These are phyloP conservation scores for Melanostigma gelatinosum DNA, from an alignment of 2,113 vertebrate species.

Conservation along the genomic window DNA sequence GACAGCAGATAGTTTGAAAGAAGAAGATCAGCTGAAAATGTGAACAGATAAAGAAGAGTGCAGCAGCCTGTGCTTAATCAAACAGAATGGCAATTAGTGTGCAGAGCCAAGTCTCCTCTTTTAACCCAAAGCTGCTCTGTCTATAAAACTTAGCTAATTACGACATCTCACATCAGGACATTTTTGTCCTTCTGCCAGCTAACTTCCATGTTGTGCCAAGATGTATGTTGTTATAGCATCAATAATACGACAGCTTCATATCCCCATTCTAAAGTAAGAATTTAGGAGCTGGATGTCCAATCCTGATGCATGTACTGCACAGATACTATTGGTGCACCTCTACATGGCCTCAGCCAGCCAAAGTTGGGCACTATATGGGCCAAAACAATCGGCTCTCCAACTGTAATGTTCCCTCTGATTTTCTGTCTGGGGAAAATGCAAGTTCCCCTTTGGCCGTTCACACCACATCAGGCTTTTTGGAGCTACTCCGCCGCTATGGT, in stretches of 20 bases:
- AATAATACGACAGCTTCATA: conserved; percentile 30
- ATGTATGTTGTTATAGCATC: conserved; percentile 37
- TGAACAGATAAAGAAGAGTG: conserved; percentile 25
- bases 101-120: conserved; percentile 33
- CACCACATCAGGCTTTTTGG: not conserved
- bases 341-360: not conserved
- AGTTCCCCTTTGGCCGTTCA: conserved; percentile 6
- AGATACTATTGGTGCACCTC: not conserved
- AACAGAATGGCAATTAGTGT: conserved; percentile 36
- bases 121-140: conserved; percentile 17
- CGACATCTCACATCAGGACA: conserved; percentile 34
- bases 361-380: not conserved
- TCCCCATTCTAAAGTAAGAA: conserved; percentile 6
- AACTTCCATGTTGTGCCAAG: conserved; percentile 37
- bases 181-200: conserved; percentile 38
- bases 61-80: conserved; percentile 16
- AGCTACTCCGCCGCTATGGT: not conserved
- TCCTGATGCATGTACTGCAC: not conserved
- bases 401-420: not conserved
- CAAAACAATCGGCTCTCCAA: not conserved
- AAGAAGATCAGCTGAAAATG: conserved; percentile 43
- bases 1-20: conserved; percentile 15
- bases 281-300: conserved; percentile 1
- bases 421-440: not conserved
- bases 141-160: conserved; percentile 45